phyloP scores from a whole-genome alignment of 2,797 vertebrate genomes.

The Sciaenops ocellatus region DNA sequence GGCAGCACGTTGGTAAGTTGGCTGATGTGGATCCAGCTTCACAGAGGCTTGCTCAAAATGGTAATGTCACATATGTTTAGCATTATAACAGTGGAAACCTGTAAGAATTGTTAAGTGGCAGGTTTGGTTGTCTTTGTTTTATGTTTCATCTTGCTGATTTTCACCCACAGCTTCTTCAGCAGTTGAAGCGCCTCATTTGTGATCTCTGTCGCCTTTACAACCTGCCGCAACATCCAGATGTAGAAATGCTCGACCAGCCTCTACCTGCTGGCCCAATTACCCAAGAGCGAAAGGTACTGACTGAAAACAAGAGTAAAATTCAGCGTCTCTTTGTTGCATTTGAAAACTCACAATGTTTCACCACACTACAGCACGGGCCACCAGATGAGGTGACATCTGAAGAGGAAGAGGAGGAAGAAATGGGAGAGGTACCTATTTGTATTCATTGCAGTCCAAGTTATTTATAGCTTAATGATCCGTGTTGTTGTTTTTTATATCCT shows the following conservation, averaged over 20 bases:
- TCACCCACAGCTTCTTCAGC: slow-evolving; percentile 92
- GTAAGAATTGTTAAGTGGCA: neutral
- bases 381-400: slow-evolving; percentile 97
- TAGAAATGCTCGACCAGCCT: slow-evolving; percentile 98
- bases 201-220: slow-evolving; percentile 98
- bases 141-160: neutral
- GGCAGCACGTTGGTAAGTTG: slow-evolving; percentile 93
- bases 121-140: neutral
- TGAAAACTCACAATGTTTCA: slow-evolving; percentile 3
- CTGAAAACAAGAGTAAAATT: neutral
- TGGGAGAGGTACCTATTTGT: slow-evolving; percentile 90
- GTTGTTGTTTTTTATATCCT: neutral
- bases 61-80: neutral
- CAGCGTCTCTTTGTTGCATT: neutral
- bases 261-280: slow-evolving; percentile 92
- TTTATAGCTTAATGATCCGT: neutral
- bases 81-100: neutral
- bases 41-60: neutral
- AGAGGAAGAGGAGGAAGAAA: slow-evolving; percentile 96
- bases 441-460: neutral
- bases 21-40: slow-evolving; percentile 5
- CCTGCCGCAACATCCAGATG: slow-evolving; percentile 97
- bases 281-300: slow-evolving; percentile 81
- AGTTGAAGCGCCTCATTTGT: slow-evolving; percentile 96
- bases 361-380: slow-evolving; percentile 75